These are phyloP conservation scores for Phylloscopus trochiloides DNA, from an alignment of 2,113 vertebrate genomes.

Conservation along the genomic window DNA sequence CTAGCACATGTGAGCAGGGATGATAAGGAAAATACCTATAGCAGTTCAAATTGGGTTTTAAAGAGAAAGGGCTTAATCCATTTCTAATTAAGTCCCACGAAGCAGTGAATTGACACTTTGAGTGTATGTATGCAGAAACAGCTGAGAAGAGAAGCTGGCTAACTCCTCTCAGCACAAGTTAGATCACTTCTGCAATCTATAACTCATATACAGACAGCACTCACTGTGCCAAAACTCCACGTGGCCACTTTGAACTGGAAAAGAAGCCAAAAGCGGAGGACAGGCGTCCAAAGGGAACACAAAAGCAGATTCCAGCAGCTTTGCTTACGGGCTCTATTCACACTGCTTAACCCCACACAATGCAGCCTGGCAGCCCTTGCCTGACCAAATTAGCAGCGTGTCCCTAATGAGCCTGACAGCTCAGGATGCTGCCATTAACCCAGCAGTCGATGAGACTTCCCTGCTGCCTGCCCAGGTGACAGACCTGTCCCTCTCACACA, in stretches of 20 bases:
- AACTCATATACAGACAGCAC: background rate
- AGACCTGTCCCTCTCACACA: background rate
- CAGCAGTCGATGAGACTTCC: background rate
- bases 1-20: background rate
- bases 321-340: constrained; percentile 29
- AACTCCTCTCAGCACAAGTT: background rate
- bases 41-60: background rate
- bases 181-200: background rate
- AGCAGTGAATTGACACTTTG: background rate
- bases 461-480: background rate
- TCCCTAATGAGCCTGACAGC: constrained; percentile 27
- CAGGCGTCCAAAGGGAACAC: background rate
- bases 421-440: background rate
- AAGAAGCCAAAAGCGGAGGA: background rate
- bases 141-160: background rate
- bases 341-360: constrained; percentile 35
- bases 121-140: background rate
- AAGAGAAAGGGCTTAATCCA: background rate
- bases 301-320: constrained; percentile 45
- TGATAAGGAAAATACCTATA: constrained; percentile 11
- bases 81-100: background rate
- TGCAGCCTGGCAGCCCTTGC: constrained; percentile 28
- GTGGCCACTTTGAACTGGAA: background rate
- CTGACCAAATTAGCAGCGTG: background rate
- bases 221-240: constrained; percentile 14